These are phyloP conservation scores for Pammene aurita DNA, from an alignment of 2,888 invertebrate species.

Conservation along the genomic window DNA sequence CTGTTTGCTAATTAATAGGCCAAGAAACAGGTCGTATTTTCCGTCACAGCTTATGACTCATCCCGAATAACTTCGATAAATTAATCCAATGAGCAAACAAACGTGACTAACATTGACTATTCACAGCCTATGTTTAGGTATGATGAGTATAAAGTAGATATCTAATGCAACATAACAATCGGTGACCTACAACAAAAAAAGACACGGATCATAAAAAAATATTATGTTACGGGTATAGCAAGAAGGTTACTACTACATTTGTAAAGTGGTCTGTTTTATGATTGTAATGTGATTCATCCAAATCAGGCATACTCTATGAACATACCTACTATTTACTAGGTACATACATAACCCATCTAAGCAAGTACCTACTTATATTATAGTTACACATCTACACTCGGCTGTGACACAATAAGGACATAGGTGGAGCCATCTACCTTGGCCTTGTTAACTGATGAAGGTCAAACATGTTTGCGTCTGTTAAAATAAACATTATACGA, in stretches of 20 bases:
- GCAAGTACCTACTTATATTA: background rate
- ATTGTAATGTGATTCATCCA: too few species aligned
- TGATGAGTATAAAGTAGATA: background rate
- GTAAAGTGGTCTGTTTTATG: too few species aligned
- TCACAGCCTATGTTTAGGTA: conserved; percentile 1
- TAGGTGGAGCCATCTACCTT: conserved; percentile 22
- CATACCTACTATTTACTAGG: too few species aligned
- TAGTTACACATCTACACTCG: background rate
- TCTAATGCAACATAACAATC: background rate
- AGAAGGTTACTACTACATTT: too few species aligned
- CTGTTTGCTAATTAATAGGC: conserved; percentile 14
- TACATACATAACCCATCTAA: too few species aligned
- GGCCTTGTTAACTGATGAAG: conserved; percentile 39
- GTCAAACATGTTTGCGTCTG: conserved; percentile 33
- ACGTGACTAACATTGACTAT: conserved; percentile 17
- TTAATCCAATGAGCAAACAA: conserved; percentile 24
- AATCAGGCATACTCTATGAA: too few species aligned
- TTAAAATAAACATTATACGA: conserved; percentile 20
- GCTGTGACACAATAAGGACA: conserved; percentile 13
- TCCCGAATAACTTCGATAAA: conserved; percentile 9
- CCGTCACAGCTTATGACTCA: conserved; percentile 12
- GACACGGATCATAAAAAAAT: too few species aligned
- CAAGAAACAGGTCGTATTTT: conserved; percentile 24
- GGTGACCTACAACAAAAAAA: background rate
- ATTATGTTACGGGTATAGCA: too few species aligned